Conservation (phyloP, 1,140 invertebrate species). For the Conus ventricosus region DNA sequence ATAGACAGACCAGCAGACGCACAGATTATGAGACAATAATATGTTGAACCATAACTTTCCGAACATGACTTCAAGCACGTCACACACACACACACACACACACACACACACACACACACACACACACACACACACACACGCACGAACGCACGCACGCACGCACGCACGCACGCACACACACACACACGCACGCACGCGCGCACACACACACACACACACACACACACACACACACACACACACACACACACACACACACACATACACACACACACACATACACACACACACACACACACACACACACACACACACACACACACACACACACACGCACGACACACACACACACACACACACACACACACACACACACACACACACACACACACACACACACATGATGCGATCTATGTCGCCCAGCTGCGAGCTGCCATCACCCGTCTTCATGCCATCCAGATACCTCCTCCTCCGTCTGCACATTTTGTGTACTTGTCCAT, state of each 20-base stretch:
- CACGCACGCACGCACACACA: conserved; percentile 16
- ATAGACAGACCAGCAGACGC: not conserved
- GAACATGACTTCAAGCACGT: too few relatives aligned
- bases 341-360: conserved; percentile 2
- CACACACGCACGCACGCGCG: conserved; percentile 14
- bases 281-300: conserved; percentile 19
- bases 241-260: conserved; percentile 35
- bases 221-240: conserved; percentile 22
- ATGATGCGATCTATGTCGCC: too few relatives aligned
- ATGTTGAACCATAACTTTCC: too few relatives aligned
- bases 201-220: conserved; percentile 22
- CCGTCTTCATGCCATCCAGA: too few relatives aligned
- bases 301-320: conserved; percentile 12
- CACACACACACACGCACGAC: not conserved
- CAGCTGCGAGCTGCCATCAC: too few relatives aligned
- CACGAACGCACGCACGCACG: conserved; percentile 10
- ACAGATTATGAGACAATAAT: too few relatives aligned
- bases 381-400: conserved; percentile 1
- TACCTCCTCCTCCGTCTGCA: too few relatives aligned
- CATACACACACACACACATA: conserved; percentile 27
- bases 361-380: conserved; percentile 10
- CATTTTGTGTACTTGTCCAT: too few relatives aligned
- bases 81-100: conserved; percentile 24
- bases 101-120: conserved; percentile 7
- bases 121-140: conserved; percentile 24